Evolutionary conservation across 2,113 vertebrate species (phyloP), one percentile per base, ranked within the genome.

Genomic region (Sialia sialis): DNA sequence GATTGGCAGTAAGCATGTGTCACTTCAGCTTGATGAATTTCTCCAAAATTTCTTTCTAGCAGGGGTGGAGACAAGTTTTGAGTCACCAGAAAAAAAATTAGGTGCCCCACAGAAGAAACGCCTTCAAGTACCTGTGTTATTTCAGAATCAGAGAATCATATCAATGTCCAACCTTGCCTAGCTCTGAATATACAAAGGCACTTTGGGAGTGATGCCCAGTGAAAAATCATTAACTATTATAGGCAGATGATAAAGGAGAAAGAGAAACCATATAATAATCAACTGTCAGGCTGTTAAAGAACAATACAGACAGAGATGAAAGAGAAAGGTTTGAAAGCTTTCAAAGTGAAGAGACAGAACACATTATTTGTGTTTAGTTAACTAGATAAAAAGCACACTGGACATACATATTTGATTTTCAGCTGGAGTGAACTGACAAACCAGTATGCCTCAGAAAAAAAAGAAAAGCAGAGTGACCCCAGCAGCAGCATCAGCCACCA

Each of bases 301-400:
- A 91, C 90, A 96, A 95, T 70, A 56, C 68, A 80, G 91, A 59
- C 87, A 85, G 75, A 96, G 89, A 95, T 93, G 90, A 96, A 97
- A 96, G 92, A 41, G 63, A 94, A 74, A 70, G 55, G 29, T 51
- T 63, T 97, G 96, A 95, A 96, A 95, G 95, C 87, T 73, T 91
- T 95, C 63, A 60, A 69, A 82, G 39, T 77, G 78, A 90, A 83
- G 90, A 93, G 85, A 74, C 91, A 84, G 84, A 84, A 79, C 5
- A 1, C 69, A 8, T 91, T 88, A 93, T 95, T 93, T 95, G 79
- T 93, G 64, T 95, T 97, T 95, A 89, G 91, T 94, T 95, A 95
- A 94, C 81, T 63, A 52, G 84, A 93, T 89, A 54, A 92, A 92
- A 96, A 94, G 90, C 68, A 69, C 54, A 30, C 77, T 76, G 89